A percentile compares a stretch with the other conserved stretches of the same genome.
Conservation (phyloP, 2,888 invertebrate genomes). For the Sesia apiformis region DNA sequence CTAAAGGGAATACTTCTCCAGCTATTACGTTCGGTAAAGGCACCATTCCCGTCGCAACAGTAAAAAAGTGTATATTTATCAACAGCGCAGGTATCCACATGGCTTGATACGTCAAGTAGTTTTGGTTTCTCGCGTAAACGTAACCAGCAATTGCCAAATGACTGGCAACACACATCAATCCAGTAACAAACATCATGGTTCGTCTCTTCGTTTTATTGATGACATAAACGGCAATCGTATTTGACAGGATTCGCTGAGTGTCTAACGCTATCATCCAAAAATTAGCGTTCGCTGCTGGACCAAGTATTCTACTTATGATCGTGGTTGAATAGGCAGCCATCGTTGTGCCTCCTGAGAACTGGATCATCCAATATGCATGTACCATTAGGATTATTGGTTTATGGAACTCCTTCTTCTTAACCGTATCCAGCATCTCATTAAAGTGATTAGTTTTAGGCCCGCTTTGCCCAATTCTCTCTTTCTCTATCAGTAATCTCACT, state of each 20-base stretch:
- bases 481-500: slow-evolving; percentile 23
- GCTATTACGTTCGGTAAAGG: slow-evolving; percentile 81
- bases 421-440: slow-evolving; percentile 19
- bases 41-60: slow-evolving; percentile 72
- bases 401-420: slow-evolving; percentile 61
- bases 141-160: slow-evolving; percentile 67
- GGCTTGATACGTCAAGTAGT: slow-evolving; percentile 28
- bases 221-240: slow-evolving; percentile 73
- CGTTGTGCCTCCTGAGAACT: slow-evolving; percentile 79
- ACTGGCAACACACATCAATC: slow-evolving; percentile 68
- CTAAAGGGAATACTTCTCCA: slow-evolving; percentile 79
- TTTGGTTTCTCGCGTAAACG: slow-evolving; percentile 33
- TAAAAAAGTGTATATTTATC: slow-evolving; percentile 68
- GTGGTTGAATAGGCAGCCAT: slow-evolving; percentile 79
- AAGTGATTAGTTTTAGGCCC: slow-evolving; percentile 1
- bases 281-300: slow-evolving; percentile 73
- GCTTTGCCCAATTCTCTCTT: slow-evolving; percentile 17
- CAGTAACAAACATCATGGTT: slow-evolving; percentile 73
- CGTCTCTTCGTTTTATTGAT: slow-evolving; percentile 75
- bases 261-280: slow-evolving; percentile 79
- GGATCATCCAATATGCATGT: slow-evolving; percentile 75
- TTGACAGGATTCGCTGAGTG: slow-evolving; percentile 71
- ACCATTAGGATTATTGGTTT: slow-evolving; percentile 74
- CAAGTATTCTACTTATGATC: slow-evolving; percentile 72
- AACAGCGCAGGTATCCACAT: slow-evolving; percentile 61